Conservation (phyloP, 2,888 invertebrate species). For the Argyresthia albistria region DNA sequence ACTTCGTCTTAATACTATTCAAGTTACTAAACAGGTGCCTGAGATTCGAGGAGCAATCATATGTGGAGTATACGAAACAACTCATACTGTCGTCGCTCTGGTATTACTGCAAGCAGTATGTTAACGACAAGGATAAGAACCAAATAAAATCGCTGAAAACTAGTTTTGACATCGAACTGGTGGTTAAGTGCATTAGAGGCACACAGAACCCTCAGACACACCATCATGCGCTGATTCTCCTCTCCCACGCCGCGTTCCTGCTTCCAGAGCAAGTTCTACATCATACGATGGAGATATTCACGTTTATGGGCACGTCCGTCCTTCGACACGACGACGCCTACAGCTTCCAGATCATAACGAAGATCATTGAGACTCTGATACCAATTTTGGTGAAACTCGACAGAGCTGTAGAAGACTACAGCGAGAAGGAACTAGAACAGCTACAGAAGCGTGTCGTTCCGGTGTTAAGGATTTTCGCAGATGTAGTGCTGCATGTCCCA, state of each 20-base stretch:
- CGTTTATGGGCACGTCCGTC: slow-evolving; percentile 96
- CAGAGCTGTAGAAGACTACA: slow-evolving; percentile 39
- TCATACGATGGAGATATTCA: slow-evolving; percentile 97
- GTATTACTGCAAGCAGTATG: slow-evolving; percentile 77
- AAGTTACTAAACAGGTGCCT: slow-evolving; percentile 84
- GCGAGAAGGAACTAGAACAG: slow-evolving; percentile 43
- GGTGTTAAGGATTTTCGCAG: slow-evolving; percentile 90
- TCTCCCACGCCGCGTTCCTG: slow-evolving; percentile 84
- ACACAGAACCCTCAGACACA: slow-evolving; percentile 97
- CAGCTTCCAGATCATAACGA: slow-evolving; percentile 93
- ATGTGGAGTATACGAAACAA: slow-evolving; percentile 92
- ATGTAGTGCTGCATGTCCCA: slow-evolving; percentile 92
- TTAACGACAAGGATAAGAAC: slow-evolving; percentile 43
- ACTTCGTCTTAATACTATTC: slow-evolving; percentile 83
- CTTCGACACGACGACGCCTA: slow-evolving; percentile 95
- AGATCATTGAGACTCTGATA: slow-evolving; percentile 90
- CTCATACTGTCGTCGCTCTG: slow-evolving; percentile 84
- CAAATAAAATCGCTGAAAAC: slow-evolving; percentile 57
- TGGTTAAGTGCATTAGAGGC: slow-evolving; percentile 91
- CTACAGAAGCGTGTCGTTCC: slow-evolving; percentile 69
- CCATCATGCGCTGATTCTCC: slow-evolving; percentile 89
- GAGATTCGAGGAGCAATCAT: slow-evolving; percentile 84
- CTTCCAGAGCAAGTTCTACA: slow-evolving; percentile 89
- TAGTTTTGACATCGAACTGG: slow-evolving; percentile 79
- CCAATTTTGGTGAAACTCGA: slow-evolving; percentile 82